Evolutionary conservation across 1,140 invertebrate species (phyloP).

Genomic region (Coboldia fuscipes): DNA sequence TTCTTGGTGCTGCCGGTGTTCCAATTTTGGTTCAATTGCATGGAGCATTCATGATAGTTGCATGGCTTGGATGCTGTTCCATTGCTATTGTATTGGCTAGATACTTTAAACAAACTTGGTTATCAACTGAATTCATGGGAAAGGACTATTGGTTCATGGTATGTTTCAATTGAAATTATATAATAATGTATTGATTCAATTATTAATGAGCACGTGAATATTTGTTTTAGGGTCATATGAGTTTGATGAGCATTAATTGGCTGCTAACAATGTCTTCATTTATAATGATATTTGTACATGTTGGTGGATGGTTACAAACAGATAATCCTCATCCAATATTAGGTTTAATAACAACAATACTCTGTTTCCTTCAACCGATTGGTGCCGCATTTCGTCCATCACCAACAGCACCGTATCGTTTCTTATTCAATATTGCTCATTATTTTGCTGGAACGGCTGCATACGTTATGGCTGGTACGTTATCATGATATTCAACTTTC

Average conservation of each 20-base stretch:
- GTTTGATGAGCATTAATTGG: constrained; percentile 56
- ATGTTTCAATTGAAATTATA: constrained; percentile 25
- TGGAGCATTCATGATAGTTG: constrained; percentile 67
- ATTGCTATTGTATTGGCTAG: constrained; percentile 60
- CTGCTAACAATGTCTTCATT: constrained; percentile 45
- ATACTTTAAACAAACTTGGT: constrained; percentile 73
- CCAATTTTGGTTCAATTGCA: constrained; percentile 46
- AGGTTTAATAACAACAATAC: constrained; percentile 41
- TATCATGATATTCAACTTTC: no score
- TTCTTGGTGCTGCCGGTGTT: constrained; percentile 27
- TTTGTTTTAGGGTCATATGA: constrained; percentile 46
- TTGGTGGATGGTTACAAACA: constrained; percentile 40
- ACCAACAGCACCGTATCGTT: constrained; percentile 38
- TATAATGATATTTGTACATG: constrained; percentile 57
- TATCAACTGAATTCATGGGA: constrained; percentile 44
- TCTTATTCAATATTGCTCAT: constrained; percentile 79
- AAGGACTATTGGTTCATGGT: constrained; percentile 81
- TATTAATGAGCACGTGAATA: no score
- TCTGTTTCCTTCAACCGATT: constrained; percentile 65
- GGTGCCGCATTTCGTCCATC: constrained; percentile 53
- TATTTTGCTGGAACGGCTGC: constrained; percentile 73
- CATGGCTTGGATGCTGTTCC: constrained; percentile 68
- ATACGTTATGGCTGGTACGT: constrained; percentile 66
- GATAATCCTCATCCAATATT: constrained; percentile 53
- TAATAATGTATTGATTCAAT: no score